These are phyloP conservation scores for Karalla daura DNA, from an alignment of 2,797 vertebrate genomes.

Conservation along the genomic window DNA sequence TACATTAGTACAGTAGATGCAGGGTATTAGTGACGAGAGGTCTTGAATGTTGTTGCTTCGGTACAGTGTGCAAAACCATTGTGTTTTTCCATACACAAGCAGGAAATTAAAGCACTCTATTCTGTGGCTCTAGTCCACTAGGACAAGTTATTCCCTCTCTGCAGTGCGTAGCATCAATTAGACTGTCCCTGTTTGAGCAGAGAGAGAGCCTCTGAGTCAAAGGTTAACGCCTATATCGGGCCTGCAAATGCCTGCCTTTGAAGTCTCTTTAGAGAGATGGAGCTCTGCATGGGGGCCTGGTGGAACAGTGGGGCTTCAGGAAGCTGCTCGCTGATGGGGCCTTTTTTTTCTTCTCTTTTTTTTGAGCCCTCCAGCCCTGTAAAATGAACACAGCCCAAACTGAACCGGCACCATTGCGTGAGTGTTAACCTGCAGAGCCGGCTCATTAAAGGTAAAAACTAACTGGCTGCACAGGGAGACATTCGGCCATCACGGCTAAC, in stretches of 20 bases:
- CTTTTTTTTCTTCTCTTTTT: too few relatives aligned
- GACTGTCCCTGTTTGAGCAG: constrained; percentile 44
- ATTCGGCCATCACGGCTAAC: background rate
- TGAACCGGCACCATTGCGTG: constrained; percentile 18
- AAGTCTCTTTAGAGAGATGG: constrained; percentile 77
- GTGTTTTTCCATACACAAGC: constrained; percentile 10
- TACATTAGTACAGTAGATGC: background rate
- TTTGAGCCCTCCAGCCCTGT: constrained; percentile 47
- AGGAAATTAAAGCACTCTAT: constrained; percentile 29
- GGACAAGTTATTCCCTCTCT: constrained; percentile 42
- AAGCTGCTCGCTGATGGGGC: constrained; percentile 58
- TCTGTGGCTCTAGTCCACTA: constrained; percentile 12
- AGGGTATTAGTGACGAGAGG: background rate
- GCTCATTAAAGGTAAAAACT: constrained; percentile 50
- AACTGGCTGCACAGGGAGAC: constrained; percentile 6
- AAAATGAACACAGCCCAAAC: constrained; percentile 34
- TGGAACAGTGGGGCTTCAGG: constrained; percentile 63
- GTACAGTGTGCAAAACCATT: background rate
- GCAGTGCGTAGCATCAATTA: constrained; percentile 61
- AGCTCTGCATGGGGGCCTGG: constrained; percentile 58
- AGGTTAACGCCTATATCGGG: constrained; percentile 79
- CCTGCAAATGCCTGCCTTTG: constrained; percentile 79
- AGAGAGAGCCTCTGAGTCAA: constrained; percentile 74
- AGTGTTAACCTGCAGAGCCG: constrained; percentile 34
- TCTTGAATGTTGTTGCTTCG: background rate